Evolutionary conservation across 1,140 invertebrate species (phyloP).

Genomic region (Megalonaias nervosa): DNA sequence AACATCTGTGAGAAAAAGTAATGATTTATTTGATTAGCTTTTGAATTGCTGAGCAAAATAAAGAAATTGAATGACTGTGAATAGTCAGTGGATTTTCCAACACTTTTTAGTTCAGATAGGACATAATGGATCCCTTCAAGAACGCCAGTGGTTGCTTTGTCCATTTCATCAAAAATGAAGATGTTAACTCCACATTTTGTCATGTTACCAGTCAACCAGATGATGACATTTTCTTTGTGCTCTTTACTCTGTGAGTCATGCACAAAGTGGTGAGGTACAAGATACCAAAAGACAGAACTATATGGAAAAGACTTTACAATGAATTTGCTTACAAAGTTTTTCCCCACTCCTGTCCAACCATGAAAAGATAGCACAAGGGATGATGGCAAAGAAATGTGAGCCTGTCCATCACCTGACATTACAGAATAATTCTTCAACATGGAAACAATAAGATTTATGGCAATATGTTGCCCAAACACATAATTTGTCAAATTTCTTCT

Average conservation of each 20-base stretch:
- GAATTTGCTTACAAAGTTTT: slow-evolving; percentile 61
- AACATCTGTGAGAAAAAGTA: slow-evolving; percentile 46
- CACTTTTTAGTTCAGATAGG: slow-evolving; percentile 40
- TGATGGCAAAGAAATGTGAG: not conserved
- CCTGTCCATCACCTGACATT: slow-evolving; percentile 3
- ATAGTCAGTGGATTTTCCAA: slow-evolving; percentile 15
- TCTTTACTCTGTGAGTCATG: slow-evolving; percentile 39
- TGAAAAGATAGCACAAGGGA: slow-evolving; percentile 61
- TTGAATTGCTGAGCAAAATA: slow-evolving; percentile 58
- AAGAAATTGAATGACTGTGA: slow-evolving; percentile 39
- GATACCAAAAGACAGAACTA: slow-evolving; percentile 38
- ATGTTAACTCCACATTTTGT: slow-evolving; percentile 56
- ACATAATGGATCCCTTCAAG: slow-evolving; percentile 43
- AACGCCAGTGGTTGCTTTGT: slow-evolving; percentile 53
- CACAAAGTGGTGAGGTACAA: slow-evolving; percentile 58
- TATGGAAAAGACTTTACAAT: slow-evolving; percentile 48
- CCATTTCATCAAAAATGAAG: slow-evolving; percentile 66
- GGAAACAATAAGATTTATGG: slow-evolving; percentile 41
- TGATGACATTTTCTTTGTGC: slow-evolving; percentile 38
- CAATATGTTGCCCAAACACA: slow-evolving; percentile 66
- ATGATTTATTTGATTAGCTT: slow-evolving; percentile 55
- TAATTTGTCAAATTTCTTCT: slow-evolving; percentile 50
- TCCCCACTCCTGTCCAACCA: slow-evolving; percentile 67
- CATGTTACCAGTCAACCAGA: slow-evolving; percentile 54
- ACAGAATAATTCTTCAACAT: slow-evolving; percentile 39